Evolutionary conservation across 2,113 vertebrate genomes (phyloP).

Genomic region (Ameiurus melas): DNA sequence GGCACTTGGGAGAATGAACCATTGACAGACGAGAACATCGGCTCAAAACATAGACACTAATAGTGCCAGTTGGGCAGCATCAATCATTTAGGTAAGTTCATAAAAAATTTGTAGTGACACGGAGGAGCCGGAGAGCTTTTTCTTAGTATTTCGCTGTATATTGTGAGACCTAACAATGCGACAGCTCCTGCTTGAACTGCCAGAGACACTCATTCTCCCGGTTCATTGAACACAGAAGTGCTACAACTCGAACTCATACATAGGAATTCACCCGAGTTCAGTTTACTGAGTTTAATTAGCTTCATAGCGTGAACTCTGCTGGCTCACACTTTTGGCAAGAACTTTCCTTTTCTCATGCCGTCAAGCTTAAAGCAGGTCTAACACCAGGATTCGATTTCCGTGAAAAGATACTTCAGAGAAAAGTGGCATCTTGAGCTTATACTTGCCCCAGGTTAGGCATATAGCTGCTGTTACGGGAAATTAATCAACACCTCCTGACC

Average conservation of each 20-base stretch:
- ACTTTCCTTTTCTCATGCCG: background rate
- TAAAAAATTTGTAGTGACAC: slow-evolving; percentile 30
- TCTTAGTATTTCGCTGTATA: slow-evolving; percentile 7
- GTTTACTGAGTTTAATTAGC: slow-evolving; percentile 12
- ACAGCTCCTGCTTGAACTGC: slow-evolving; percentile 2
- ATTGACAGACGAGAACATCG: slow-evolving; percentile 23
- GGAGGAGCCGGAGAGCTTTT: background rate
- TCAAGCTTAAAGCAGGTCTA: background rate
- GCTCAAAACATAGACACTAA: slow-evolving; percentile 13
- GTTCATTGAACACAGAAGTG: background rate
- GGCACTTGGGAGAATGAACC: slow-evolving; percentile 12
- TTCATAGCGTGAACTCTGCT: background rate
- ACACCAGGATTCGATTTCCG: background rate
- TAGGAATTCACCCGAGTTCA: background rate
- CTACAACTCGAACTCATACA: slow-evolving; percentile 2
- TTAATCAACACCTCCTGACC: too few species aligned
- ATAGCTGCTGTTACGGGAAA: background rate
- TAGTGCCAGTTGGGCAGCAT: slow-evolving; percentile 30
- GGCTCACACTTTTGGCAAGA: slow-evolving; percentile 1
- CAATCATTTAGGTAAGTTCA: slow-evolving; percentile 37
- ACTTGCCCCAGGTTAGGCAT: background rate
- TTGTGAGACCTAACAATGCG: slow-evolving; percentile 21
- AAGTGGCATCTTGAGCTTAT: background rate
- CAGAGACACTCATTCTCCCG: background rate
- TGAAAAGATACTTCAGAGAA: background rate